These are phyloP conservation scores for Branchinecta lindahli DNA, from an alignment of 1,140 invertebrate genomes.

Conservation along the genomic window DNA sequence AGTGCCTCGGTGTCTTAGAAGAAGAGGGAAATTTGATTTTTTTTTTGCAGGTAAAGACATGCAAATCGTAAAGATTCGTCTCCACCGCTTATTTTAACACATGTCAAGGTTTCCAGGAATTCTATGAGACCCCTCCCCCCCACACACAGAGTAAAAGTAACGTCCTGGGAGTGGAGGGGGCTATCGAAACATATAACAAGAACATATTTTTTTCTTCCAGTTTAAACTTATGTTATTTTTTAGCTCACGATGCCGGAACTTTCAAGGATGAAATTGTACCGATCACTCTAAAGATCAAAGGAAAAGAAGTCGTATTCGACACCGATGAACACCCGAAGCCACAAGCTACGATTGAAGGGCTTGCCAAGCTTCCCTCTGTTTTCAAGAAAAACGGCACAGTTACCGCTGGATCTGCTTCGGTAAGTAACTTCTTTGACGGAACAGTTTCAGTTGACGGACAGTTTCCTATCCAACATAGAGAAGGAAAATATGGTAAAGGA, in stretches of 20 bases:
- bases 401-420: slow-evolving; percentile 87
- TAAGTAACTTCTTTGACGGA: slow-evolving; percentile 34
- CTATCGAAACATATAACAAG: background rate
- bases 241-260: slow-evolving; percentile 66
- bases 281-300: slow-evolving; percentile 65
- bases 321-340: slow-evolving; percentile 89
- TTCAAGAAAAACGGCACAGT: slow-evolving; percentile 94
- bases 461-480: too few species aligned
- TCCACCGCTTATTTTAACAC: too few species aligned
- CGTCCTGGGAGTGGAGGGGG: too few species aligned
- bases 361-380: slow-evolving; percentile 64
- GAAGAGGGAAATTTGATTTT: background rate
- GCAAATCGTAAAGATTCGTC: too few species aligned
- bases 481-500: too few species aligned
- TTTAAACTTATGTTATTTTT: slow-evolving; percentile 21
- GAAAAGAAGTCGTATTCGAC: slow-evolving; percentile 57
- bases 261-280: slow-evolving; percentile 85
- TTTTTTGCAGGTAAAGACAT: background rate
- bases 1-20: background rate
- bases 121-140: too few species aligned
- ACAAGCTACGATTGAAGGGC: slow-evolving; percentile 62
- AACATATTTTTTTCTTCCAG: slow-evolving; percentile 11
- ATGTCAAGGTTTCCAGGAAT: too few species aligned
- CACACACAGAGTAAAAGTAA: too few species aligned
- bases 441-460: too few species aligned